Evolutionary conservation across 2,797 vertebrate species (phyloP).

Genomic region (Masticophis lateralis): DNA sequence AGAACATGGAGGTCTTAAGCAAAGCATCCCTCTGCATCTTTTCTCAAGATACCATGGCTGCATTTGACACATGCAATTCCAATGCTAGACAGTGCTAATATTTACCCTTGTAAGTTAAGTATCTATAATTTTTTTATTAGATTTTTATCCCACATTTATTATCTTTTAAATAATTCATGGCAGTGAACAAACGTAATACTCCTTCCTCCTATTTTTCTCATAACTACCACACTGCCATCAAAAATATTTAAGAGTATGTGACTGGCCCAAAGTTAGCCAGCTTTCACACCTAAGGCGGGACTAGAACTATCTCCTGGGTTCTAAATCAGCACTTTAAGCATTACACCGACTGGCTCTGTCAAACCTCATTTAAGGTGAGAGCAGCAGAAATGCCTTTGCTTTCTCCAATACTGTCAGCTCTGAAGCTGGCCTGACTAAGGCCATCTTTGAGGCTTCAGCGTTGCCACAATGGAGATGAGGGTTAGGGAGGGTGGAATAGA

Average conservation of each 20-base stretch:
- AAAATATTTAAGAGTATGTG: not conserved
- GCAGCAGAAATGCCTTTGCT: not conserved
- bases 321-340: not conserved
- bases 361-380: not conserved
- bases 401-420: not conserved
- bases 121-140: not conserved
- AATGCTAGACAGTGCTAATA: not conserved
- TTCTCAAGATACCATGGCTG: not conserved
- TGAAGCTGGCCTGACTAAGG: no score
- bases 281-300: not conserved
- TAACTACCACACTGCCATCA: not conserved
- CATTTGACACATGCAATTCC: not conserved
- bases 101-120: not conserved
- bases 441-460: no score
- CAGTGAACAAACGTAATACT: not conserved
- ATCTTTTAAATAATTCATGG: not conserved
- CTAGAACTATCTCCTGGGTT: not conserved
- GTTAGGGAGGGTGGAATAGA: no score
- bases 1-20: not conserved
- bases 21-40: not conserved
- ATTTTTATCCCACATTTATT: not conserved
- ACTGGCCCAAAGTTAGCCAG: not conserved
- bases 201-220: not conserved
- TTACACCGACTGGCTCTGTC: not conserved
- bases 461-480: no score